A percentile compares a stretch with the other conserved stretches of the same genome.
These are phyloP conservation scores for Megaceryle torquata DNA, from an alignment of 2,113 vertebrate genomes.

Conservation along the genomic window DNA sequence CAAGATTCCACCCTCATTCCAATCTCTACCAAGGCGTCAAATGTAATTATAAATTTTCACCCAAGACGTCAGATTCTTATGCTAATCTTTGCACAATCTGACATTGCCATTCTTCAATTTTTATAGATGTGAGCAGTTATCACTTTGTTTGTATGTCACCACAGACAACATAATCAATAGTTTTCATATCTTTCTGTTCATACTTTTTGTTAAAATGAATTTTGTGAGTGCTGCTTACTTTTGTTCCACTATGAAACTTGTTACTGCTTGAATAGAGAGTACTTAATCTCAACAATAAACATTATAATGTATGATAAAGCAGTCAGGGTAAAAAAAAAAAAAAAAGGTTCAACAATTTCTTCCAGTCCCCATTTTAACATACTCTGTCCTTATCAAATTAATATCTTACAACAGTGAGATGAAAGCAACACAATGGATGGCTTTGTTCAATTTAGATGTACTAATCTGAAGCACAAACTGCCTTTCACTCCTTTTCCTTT, in stretches of 20 bases:
- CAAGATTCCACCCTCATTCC: slow-evolving; percentile 46
- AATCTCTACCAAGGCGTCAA: slow-evolving; percentile 52
- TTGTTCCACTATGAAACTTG: slow-evolving; percentile 58
- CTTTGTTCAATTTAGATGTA: slow-evolving; percentile 37
- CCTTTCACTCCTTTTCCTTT: background rate
- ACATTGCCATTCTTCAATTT: slow-evolving; percentile 60
- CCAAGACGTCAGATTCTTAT: slow-evolving; percentile 66
- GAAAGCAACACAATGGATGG: slow-evolving; percentile 28
- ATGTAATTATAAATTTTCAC: slow-evolving; percentile 73
- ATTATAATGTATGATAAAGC: slow-evolving; percentile 50
- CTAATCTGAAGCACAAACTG: slow-evolving; percentile 26
- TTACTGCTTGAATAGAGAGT: slow-evolving; percentile 61
- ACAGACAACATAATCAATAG: slow-evolving; percentile 72
- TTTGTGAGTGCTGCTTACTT: slow-evolving; percentile 45
- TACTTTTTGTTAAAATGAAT: slow-evolving; percentile 60
- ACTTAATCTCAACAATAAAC: slow-evolving; percentile 67
- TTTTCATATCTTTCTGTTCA: slow-evolving; percentile 69
- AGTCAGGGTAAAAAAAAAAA: background rate
- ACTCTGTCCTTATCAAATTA: slow-evolving; percentile 59
- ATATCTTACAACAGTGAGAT: slow-evolving; percentile 40
- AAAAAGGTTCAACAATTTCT: background rate
- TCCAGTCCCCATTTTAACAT: slow-evolving; percentile 23
- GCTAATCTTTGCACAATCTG: slow-evolving; percentile 64
- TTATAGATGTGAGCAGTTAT: slow-evolving; percentile 59
- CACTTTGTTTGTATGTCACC: slow-evolving; percentile 72